Percentiles rank a stretch among this genome's conserved stretches.
Conservation (phyloP, 2,888 invertebrate genomes). For the Syrphus vitripennis region DNA sequence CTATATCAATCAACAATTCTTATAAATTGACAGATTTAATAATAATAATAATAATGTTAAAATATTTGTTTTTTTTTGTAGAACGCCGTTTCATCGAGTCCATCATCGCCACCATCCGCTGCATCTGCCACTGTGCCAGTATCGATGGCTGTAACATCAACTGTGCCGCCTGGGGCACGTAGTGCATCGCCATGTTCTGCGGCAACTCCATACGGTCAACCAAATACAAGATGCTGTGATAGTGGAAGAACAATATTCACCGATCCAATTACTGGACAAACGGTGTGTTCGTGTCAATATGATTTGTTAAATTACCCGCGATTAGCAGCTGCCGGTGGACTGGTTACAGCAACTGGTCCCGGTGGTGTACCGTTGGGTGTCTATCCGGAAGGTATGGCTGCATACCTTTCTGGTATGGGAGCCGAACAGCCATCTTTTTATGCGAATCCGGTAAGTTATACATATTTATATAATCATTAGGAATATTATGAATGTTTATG, state of each 20-base stretch:
- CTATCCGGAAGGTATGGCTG: conserved; percentile 92
- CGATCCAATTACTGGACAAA: conserved; percentile 93
- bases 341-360: conserved; percentile 81
- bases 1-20: conserved; percentile 4
- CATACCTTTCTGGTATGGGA: conserved; percentile 91
- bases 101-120: conserved; percentile 84
- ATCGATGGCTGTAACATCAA: conserved; percentile 82
- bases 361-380: conserved; percentile 90
- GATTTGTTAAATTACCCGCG: conserved; percentile 91
- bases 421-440: conserved; percentile 94
- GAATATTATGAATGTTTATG: neutral
- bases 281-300: conserved; percentile 94
- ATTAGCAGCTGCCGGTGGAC: conserved; percentile 83
- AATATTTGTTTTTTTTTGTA: conserved; percentile 70
- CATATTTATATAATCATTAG: too few relatives aligned
- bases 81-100: conserved; percentile 86
- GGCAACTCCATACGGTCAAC: conserved; percentile 81
- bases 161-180: conserved; percentile 82
- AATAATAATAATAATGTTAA: conserved; percentile 32
- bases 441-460: conserved; percentile 89
- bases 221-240: conserved; percentile 89
- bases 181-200: conserved; percentile 83
- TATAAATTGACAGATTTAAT: conserved; percentile 37
- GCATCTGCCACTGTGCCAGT: conserved; percentile 69
- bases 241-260: conserved; percentile 95